A percentile compares a stretch with the other conserved stretches of the same genome.
phyloP scores from a whole-genome alignment of 1,140 invertebrate species.

The Helicoverpa zea region DNA sequence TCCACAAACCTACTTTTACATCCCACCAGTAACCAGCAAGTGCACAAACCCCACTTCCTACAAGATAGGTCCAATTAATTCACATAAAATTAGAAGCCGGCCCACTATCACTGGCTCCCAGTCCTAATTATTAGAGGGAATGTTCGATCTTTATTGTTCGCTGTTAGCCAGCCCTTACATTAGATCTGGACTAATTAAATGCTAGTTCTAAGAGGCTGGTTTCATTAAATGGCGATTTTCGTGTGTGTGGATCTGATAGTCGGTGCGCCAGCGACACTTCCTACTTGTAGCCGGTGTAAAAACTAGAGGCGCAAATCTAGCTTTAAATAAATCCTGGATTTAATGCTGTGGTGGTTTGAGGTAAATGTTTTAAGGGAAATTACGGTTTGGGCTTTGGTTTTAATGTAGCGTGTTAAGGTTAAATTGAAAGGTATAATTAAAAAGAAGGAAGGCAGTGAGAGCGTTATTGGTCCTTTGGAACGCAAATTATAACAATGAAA shows the following conservation, averaged over 20 bases:
- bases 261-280: slow-evolving; percentile 65
- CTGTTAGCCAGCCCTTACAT: slow-evolving; percentile 63
- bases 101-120: slow-evolving; percentile 73
- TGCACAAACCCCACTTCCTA: slow-evolving; percentile 66
- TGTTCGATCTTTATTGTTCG: slow-evolving; percentile 84
- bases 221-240: slow-evolving; percentile 81
- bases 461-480: neutral
- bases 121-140: slow-evolving; percentile 82
- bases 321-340: slow-evolving; percentile 45
- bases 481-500: neutral
- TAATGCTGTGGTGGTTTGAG: slow-evolving; percentile 2
- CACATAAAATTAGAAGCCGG: slow-evolving; percentile 71
- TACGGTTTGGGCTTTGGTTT: neutral
- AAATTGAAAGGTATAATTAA: neutral
- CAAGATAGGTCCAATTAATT: slow-evolving; percentile 75
- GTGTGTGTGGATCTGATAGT: slow-evolving; percentile 83
- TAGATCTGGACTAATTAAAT: slow-evolving; percentile 83
- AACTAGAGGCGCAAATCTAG: slow-evolving; percentile 53
- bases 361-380: slow-evolving; percentile 36
- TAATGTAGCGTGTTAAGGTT: neutral
- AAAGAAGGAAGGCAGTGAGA: neutral
- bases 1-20: slow-evolving; percentile 6
- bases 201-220: slow-evolving; percentile 62
- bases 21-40: neutral
- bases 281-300: slow-evolving; percentile 60